Base-by-base conservation (phyloP, 2,113 vertebrate genomes). In the Clarias batrachus region DNA sequence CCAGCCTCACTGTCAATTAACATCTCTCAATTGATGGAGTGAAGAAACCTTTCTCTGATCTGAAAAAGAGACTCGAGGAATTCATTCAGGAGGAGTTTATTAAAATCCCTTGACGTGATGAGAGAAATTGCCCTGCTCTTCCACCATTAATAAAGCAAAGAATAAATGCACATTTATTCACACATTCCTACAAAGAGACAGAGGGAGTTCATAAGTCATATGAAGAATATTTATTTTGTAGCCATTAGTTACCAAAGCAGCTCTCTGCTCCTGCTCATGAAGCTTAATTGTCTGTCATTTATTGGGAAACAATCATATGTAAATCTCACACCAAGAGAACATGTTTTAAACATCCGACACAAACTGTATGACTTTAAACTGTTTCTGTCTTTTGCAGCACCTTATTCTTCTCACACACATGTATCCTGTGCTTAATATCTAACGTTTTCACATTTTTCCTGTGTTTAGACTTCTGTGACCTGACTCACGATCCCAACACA, bases 401-500 rank as follows among this genome's bases (percentile, higher is more conserved):
- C n/a, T 68, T 12, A 70, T 30, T 33, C 2, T 33, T 2, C 21
- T 25, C 16, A 52, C 3, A 76, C 5, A 4, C 1, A 25, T 12
- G 48, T 9, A 74, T 12, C 2, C 70, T 41, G 27, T 68, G n/a
- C 33, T 73, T 41, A 37, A 52, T 25, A 48, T 48, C 19, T 74
- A 4, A 48, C 37, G 13, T 52, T 19, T 16, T 37, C 27, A 27
- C n/a, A 30, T 68, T n/a, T 6, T 66, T 66, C 25, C 9, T 66
- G 63, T 66, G 25, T 66, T 48, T 4, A 82, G 80, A 65, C 66
- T 66, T 66, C 80, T 59, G 25, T 54, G 10, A n/a, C 13, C 41
- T 82, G 60, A 82, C 62, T 66, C 81, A 68, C 41, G 63, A 82
- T 63, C 81, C 37, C 37, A 82, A 68, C 63, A 82, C 81, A 52